Conservation (phyloP, 2,888 invertebrate genomes). For the Dasypolia templi region DNA sequence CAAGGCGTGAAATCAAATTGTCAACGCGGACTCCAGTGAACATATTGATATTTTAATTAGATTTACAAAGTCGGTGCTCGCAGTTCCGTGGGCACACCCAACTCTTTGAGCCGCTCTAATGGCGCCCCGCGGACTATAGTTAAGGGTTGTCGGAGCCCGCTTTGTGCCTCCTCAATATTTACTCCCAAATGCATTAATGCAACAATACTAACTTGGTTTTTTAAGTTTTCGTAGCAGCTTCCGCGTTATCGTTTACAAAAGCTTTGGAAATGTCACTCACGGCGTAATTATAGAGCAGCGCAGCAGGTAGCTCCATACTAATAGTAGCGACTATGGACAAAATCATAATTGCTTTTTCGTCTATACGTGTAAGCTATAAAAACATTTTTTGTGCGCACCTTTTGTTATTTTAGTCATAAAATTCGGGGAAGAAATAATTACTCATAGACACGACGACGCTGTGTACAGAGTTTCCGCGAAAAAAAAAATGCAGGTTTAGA, state of each 20-base stretch:
- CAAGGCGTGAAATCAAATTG: constrained; percentile 89
- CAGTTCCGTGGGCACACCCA: constrained; percentile 85
- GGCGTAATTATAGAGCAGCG: constrained; percentile 88
- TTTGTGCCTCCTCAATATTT: constrained; percentile 89
- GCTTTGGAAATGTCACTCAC: constrained; percentile 87
- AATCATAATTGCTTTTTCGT: constrained; percentile 85
- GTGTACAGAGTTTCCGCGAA: constrained; percentile 29
- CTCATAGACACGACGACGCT: constrained; percentile 64
- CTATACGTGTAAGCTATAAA: constrained; percentile 78
- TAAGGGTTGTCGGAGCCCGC: constrained; percentile 88
- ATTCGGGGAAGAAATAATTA: constrained; percentile 71
- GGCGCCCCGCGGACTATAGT: constrained; percentile 89
- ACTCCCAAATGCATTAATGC: constrained; percentile 90
- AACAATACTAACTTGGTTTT: constrained; percentile 90
- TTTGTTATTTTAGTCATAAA: constrained; percentile 77
- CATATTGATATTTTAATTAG: constrained; percentile 91
- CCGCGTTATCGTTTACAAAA: constrained; percentile 90
- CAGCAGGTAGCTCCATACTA: constrained; percentile 85
- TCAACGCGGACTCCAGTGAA: constrained; percentile 86
- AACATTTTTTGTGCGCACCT: constrained; percentile 75
- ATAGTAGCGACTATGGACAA: constrained; percentile 79
- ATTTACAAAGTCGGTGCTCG: constrained; percentile 88
- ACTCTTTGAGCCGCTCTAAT: constrained; percentile 89
- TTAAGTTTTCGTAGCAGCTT: constrained; percentile 89
- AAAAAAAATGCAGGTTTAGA: neutral